These are phyloP conservation scores for Caenorhabditis imperialis DNA, from an alignment of 2,888 invertebrate species.

Conservation along the genomic window DNA sequence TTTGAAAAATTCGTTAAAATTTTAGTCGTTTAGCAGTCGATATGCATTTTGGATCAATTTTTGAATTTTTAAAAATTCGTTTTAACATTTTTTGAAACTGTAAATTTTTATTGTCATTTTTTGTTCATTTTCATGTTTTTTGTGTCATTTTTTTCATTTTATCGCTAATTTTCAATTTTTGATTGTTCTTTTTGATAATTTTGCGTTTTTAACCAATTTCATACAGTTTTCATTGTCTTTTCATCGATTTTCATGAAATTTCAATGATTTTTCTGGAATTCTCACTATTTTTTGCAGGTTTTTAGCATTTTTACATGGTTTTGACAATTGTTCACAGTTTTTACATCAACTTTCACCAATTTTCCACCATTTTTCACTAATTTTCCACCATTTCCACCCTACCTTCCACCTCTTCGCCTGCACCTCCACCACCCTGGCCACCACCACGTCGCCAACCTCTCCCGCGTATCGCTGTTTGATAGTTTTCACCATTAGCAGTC, in stretches of 20 bases:
- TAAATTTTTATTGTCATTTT: no score
- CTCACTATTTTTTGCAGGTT: neutral
- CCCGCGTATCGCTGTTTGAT: constrained; percentile 86
- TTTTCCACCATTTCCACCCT: neutral
- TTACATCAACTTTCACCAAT: neutral
- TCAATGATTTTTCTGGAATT: no score
- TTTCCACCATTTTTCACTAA: constrained; percentile 59
- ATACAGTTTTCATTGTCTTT: no score
- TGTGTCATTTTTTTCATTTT: neutral
- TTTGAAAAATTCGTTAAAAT: no score
- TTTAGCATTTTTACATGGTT: neutral
- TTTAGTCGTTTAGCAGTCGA: no score
- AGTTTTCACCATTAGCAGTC: constrained; percentile 91
- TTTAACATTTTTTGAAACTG: neutral
- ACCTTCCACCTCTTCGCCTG: constrained; percentile 82
- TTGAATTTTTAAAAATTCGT: no score
- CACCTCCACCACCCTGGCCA: constrained; percentile 93
- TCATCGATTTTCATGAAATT: no score
- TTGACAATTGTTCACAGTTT: no score
- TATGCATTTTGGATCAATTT: no score
- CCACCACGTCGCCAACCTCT: constrained; percentile 96
- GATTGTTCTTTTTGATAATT: no score
- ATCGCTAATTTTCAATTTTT: neutral
- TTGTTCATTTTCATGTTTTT: no score
- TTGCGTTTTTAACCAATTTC: no score